A percentile compares a stretch with the other conserved stretches of the same genome.
Conservation (phyloP, 2,113 vertebrate genomes). For the Micromys minutus region DNA sequence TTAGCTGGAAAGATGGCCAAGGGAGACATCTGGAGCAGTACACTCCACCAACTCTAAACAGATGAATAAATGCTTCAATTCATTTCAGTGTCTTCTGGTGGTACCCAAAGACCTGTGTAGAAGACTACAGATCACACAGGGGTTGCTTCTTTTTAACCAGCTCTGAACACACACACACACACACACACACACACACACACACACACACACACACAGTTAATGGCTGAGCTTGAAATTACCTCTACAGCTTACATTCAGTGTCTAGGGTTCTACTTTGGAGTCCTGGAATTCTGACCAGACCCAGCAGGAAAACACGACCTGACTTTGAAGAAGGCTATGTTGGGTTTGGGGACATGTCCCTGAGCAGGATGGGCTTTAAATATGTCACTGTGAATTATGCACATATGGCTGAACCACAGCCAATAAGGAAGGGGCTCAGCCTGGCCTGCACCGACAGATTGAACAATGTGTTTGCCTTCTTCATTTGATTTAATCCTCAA, state of each 20-base stretch:
- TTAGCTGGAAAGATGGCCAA: slow-evolving; percentile 62
- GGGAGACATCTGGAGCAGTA: slow-evolving; percentile 61
- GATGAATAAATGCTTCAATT: slow-evolving; percentile 35
- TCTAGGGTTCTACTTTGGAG: slow-evolving; percentile 41
- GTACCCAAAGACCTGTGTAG: slow-evolving; percentile 47
- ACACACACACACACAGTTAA: too few species aligned
- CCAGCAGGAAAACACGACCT: slow-evolving; percentile 16
- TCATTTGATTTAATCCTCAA: slow-evolving; percentile 1
- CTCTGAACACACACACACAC: slow-evolving; percentile 1
- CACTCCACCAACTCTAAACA: slow-evolving; percentile 64
- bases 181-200: too few species aligned
- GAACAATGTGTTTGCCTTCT: not conserved
- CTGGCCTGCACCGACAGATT: not conserved
- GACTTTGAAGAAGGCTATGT: slow-evolving; percentile 51
- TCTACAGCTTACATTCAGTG: slow-evolving; percentile 32
- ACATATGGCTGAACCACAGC: slow-evolving; percentile 2
- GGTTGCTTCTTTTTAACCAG: slow-evolving; percentile 36
- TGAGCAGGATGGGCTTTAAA: not conserved
- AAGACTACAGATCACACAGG: slow-evolving; percentile 5
- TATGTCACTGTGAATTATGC: not conserved
- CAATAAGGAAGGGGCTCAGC: not conserved
- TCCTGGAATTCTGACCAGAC: slow-evolving; percentile 30
- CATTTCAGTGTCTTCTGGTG: slow-evolving; percentile 39
- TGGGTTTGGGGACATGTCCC: not conserved
- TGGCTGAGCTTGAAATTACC: slow-evolving; percentile 47